These are phyloP conservation scores for Eucidaris tribuloides DNA, from an alignment of 35 echinoderm and acorn worm genomes.

Conservation along the genomic window DNA sequence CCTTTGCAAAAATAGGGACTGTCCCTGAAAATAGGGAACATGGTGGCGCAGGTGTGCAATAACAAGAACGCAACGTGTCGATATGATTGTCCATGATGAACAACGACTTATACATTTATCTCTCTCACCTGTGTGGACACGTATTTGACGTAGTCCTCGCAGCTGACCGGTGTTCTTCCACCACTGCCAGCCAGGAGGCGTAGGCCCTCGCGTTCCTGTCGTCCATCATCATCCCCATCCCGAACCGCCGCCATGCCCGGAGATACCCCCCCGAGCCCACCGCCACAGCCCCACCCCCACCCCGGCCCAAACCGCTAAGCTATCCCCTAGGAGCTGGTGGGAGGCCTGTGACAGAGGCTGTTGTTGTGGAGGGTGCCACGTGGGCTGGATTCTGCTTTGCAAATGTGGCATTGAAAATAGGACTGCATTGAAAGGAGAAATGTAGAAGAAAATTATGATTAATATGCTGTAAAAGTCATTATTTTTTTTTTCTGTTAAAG, in stretches of 20 bases:
- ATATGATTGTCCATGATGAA: too few species aligned
- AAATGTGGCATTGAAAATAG: conserved; percentile 95
- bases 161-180: conserved; percentile 95
- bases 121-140: conserved; percentile 84
- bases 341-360: not conserved
- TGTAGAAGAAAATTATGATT: not conserved
- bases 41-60: too few species aligned
- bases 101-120: too few species aligned
- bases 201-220: conserved; percentile 90
- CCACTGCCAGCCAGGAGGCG: conserved; percentile 85
- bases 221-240: conserved; percentile 54
- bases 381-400: conserved; percentile 74
- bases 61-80: too few species aligned
- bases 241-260: not conserved
- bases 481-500: too few species aligned
- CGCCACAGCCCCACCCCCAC: not conserved
- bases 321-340: too few species aligned
- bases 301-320: too few species aligned
- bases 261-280: not conserved
- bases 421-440: conserved; percentile 48
- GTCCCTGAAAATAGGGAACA: too few species aligned
- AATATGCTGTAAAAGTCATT: too few species aligned
- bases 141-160: conserved; percentile 90
- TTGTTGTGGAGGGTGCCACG: conserved; percentile 12
- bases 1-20: too few species aligned